phyloP scores from a whole-genome alignment of 2,888 invertebrate genomes.

The Acanthosepion pharaonis region DNA sequence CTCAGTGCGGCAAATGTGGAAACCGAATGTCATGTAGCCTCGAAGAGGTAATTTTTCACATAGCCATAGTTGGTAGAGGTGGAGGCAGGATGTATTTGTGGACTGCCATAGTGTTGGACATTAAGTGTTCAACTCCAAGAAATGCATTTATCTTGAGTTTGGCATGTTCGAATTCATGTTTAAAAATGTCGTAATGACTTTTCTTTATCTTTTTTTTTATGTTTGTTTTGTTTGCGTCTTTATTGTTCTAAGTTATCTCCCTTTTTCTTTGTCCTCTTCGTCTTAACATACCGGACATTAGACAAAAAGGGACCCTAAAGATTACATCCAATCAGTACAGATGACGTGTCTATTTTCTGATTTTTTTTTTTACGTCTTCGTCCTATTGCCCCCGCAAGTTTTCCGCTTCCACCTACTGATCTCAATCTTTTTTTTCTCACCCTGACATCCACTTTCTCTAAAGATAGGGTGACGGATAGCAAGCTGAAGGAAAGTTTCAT shows the following conservation, averaged over 20 bases:
- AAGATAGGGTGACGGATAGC: background rate
- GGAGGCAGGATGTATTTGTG: background rate
- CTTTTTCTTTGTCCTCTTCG: background rate
- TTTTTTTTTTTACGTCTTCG: background rate
- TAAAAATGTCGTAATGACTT: background rate
- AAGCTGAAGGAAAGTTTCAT: background rate
- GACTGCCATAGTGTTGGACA: background rate
- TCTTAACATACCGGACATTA: background rate
- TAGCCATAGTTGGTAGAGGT: background rate
- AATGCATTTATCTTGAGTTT: background rate
- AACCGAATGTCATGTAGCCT: slow-evolving; percentile 33
- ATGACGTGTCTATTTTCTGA: background rate
- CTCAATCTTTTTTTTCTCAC: background rate
- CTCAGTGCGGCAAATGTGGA: background rate
- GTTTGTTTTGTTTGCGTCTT: background rate
- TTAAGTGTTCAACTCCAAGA: background rate
- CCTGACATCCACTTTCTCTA: background rate
- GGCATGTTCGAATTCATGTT: background rate
- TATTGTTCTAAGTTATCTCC: background rate
- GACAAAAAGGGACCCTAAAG: background rate
- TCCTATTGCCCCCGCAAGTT: background rate
- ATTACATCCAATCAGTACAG: background rate
- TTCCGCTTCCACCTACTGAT: background rate
- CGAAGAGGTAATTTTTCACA: slow-evolving; percentile 33
- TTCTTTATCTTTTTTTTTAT: background rate